Conservation (phyloP, 2,797 vertebrate species). For the Pristis pectinata region DNA sequence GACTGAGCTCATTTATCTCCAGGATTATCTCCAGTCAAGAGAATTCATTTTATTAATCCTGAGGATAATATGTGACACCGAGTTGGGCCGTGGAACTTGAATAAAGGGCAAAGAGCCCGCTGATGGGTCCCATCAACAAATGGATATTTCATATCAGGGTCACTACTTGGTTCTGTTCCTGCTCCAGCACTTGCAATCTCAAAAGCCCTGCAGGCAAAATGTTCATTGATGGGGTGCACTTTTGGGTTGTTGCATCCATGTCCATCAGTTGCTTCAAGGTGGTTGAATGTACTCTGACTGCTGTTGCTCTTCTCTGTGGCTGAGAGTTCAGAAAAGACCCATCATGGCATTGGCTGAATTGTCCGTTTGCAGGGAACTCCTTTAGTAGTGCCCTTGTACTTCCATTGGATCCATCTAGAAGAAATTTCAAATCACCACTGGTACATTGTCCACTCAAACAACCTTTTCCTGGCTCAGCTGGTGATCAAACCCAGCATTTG, state of each 20-base stretch:
- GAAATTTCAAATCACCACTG: no score
- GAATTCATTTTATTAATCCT: not conserved
- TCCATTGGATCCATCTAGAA: no score
- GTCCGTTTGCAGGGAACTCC: not conserved
- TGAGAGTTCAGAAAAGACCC: not conserved
- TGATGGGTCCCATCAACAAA: not conserved
- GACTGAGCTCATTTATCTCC: not conserved
- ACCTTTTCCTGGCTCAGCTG: no score
- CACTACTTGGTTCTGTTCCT: not conserved
- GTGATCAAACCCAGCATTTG: no score
- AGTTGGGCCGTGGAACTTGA: not conserved
- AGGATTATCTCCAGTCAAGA: not conserved
- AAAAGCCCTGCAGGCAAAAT: not conserved
- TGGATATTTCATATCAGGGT: not conserved
- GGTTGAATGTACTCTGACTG: not conserved
- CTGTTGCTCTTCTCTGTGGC: not conserved
- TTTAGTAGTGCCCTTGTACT: not conserved
- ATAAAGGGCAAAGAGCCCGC: not conserved
- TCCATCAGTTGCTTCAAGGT: not conserved
- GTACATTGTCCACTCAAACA: no score
- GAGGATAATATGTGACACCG: not conserved
- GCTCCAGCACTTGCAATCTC: not conserved
- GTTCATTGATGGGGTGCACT: not conserved
- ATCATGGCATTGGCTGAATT: no score
- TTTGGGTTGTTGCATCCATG: no score